Evolutionary conservation across 1,140 invertebrate genomes (phyloP).

Genomic region (Tetraneura akinire): DNA sequence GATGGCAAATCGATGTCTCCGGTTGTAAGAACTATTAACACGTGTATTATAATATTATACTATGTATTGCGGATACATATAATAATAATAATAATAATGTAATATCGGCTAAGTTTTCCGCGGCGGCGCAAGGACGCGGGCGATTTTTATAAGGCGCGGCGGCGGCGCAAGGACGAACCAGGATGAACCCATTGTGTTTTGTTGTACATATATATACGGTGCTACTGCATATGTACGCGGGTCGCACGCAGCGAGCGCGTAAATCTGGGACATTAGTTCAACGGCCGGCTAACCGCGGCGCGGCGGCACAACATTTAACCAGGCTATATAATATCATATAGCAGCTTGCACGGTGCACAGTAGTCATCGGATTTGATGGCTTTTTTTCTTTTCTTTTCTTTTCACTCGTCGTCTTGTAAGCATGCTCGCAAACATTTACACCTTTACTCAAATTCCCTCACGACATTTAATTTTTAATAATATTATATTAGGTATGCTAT

Average conservation of each 20-base stretch:
- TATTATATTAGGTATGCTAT: no score
- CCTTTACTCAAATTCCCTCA: no score
- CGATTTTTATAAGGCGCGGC: background rate
- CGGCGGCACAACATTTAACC: constrained; percentile 25
- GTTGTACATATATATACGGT: no score
- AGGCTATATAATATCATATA: no score
- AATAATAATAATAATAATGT: no score
- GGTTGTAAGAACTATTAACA: no score
- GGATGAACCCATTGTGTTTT: no score
- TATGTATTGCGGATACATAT: background rate
- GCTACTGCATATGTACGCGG: background rate
- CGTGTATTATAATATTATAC: no score
- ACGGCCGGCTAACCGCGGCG: constrained; percentile 46
- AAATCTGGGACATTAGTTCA: constrained; percentile 48
- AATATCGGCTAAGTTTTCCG: background rate
- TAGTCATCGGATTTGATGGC: background rate
- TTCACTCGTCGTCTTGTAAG: background rate
- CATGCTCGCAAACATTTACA: background rate
- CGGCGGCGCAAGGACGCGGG: constrained; percentile 24
- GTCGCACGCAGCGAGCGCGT: background rate
- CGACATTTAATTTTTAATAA: no score
- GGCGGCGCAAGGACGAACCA: background rate
- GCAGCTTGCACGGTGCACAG: no score
- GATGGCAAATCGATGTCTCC: background rate
- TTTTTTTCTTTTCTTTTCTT: constrained; percentile 17